Evolutionary conservation across 1,140 invertebrate species (phyloP).

Genomic region (Cydia amplana): DNA sequence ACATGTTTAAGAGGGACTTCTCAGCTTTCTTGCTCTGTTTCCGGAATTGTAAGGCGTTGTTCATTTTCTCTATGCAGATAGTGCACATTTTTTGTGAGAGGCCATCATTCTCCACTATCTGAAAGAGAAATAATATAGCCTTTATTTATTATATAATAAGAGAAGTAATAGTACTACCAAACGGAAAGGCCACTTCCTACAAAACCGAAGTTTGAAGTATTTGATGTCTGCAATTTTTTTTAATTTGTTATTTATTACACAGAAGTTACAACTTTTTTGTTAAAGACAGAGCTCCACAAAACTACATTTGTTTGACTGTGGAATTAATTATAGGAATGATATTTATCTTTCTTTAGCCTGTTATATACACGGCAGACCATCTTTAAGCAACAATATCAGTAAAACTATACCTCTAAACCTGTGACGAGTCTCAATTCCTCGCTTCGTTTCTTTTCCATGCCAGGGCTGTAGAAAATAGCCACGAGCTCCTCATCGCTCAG

Average conservation of each 20-base stretch:
- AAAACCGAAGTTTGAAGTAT: too few relatives aligned
- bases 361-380: not conserved
- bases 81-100: conserved; percentile 57
- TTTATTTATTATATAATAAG: too few relatives aligned
- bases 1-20: conserved; percentile 48
- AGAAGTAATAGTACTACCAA: too few relatives aligned
- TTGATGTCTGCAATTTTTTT: not conserved
- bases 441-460: not conserved
- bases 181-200: too few relatives aligned
- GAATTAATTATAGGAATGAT: too few relatives aligned
- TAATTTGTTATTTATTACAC: too few relatives aligned
- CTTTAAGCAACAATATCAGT: not conserved
- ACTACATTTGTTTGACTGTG: too few relatives aligned
- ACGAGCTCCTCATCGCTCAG: not conserved
- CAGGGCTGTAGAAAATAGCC: not conserved
- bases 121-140: conserved; percentile 20
- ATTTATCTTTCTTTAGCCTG: too few relatives aligned
- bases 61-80: conserved; percentile 47
- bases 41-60: conserved; percentile 53
- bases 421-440: conserved; percentile 15
- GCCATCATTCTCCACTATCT: conserved; percentile 47
- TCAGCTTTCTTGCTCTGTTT: conserved; percentile 52
- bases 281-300: too few relatives aligned
- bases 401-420: not conserved
- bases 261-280: too few relatives aligned